Base-by-base conservation (phyloP, 1,140 invertebrate species). In the Trigoniulus corallinus region DNA sequence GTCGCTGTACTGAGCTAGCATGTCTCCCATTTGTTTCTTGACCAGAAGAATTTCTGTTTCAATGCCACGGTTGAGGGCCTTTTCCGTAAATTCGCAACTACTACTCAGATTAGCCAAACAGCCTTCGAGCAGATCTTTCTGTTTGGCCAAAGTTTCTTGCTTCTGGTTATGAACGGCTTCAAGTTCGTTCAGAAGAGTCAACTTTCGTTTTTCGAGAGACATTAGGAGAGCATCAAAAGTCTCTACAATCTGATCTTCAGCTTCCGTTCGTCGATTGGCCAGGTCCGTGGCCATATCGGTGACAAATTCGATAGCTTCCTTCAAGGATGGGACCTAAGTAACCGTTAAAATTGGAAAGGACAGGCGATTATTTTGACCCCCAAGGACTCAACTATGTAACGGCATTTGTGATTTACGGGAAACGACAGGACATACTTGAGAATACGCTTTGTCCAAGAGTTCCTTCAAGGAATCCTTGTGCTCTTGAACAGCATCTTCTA, bases 11-110 rank as follows among this genome's bases (percentile, higher is more conserved):
- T 73, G 69, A 47, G 67, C 62, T 21, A 74, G 53, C 46, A 70
- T 66, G 48, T 72, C 70, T 13, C 66, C 64, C 59, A 74, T 67
- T 61, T 74, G 72, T 50, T 74, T 74, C 56, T 69, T 73, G 12
- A 74, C 66, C 45, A 74, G 59, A 24, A 74, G 61, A 29, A 74
- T 64, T 54, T 73, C 71, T 18, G 69, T 74, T 51, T 70, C 70
- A 50, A 62, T 68, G 20, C 71, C 71, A 57, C 68, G 62, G 13
- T 57, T 61, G 10, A 74, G 53, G 18, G 71, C 68, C 50, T 70
- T 68, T 54, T 73, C 67, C 2, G 69, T 72, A 42, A 71, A 63
- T 29, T 67, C 64, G 57, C 69, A 70, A 51, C 66, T 66, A 51
- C 60, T 68, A 40, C 64, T 62, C 24, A 74, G 64, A 56, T 65